phyloP scores from a whole-genome alignment of 2,888 invertebrate species.

The Rotaria socialis region DNA sequence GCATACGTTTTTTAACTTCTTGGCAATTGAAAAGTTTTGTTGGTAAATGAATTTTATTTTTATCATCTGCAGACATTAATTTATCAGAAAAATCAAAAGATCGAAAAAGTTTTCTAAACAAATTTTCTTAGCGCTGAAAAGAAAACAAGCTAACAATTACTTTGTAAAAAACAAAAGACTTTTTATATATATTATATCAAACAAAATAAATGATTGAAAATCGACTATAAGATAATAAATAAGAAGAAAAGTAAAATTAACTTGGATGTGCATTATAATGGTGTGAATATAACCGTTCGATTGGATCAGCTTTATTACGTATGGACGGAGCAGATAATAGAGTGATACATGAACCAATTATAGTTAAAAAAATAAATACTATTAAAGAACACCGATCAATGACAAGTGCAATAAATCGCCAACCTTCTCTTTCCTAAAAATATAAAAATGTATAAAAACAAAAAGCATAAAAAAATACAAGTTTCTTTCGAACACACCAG shows the following conservation, averaged over 20 bases:
- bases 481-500: neutral
- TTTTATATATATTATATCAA: neutral
- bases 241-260: neutral
- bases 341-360: slow-evolving; percentile 34
- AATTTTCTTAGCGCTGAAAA: neutral
- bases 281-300: slow-evolving; percentile 22
- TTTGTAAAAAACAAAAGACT: neutral
- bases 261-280: slow-evolving; percentile 15
- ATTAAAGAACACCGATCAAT: slow-evolving; percentile 38
- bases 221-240: neutral
- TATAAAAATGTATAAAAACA: neutral
- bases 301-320: slow-evolving; percentile 26
- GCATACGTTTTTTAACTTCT: slow-evolving; percentile 16
- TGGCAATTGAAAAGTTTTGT: neutral
- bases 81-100: too few relatives aligned
- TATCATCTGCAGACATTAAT: neutral
- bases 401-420: slow-evolving; percentile 41
- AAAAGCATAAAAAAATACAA: neutral
- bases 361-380: slow-evolving; percentile 41
- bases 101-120: too few relatives aligned
- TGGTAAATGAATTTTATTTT: neutral
- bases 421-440: slow-evolving; percentile 42
- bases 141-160: neutral
- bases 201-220: neutral
- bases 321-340: slow-evolving; percentile 41